A percentile compares a stretch with the other conserved stretches of the same genome.
These are phyloP conservation scores for Pentalonia nigronervosa DNA, from an alignment of 1,140 invertebrate genomes.

Conservation along the genomic window DNA sequence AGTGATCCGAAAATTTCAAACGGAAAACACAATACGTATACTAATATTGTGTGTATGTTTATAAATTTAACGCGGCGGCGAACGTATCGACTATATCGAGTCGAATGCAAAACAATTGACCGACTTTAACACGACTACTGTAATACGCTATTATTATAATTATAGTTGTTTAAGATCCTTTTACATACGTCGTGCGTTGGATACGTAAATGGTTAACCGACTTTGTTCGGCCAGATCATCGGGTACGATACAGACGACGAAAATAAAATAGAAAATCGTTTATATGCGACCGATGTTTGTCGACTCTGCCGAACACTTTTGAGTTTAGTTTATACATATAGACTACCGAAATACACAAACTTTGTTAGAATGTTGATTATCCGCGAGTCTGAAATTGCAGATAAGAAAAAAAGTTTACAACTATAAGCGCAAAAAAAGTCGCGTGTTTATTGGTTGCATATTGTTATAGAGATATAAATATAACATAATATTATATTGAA, in stretches of 20 bases:
- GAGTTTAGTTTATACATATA: not conserved
- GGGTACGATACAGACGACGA: no score
- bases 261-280: not conserved
- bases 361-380: not conserved
- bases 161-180: not conserved
- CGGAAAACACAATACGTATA: not conserved
- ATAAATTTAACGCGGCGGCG: not conserved
- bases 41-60: not conserved
- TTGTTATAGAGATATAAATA: not conserved
- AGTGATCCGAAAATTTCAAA: conserved; percentile 30
- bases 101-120: not conserved
- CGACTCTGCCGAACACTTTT: not conserved
- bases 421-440: not conserved
- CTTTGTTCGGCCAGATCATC: not conserved
- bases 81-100: not conserved
- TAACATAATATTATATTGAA: no score
- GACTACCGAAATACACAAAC: not conserved
- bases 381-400: not conserved
- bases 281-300: not conserved
- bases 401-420: not conserved
- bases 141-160: no score
- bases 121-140: not conserved
- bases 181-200: no score
- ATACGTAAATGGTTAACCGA: not conserved
- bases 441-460: not conserved